Evolutionary conservation across 2,888 invertebrate genomes (phyloP).

Genomic region (Epistrophella euchroma): DNA sequence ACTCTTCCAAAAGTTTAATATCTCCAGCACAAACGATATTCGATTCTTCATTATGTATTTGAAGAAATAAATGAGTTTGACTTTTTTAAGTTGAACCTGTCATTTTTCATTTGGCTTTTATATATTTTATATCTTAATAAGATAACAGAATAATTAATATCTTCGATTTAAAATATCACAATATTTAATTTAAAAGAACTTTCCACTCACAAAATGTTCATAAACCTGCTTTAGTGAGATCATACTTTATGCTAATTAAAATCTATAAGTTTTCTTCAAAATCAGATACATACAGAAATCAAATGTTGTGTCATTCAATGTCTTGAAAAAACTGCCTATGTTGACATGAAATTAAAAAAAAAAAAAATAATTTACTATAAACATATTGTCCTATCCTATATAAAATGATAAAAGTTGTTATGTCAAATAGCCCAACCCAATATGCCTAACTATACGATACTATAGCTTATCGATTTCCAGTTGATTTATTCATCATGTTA

Average conservation of each 20-base stretch:
- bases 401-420: constrained; percentile 14
- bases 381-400: constrained; percentile 6
- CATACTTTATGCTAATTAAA: constrained; percentile 11
- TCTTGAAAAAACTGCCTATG: constrained; percentile 11
- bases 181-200: not conserved
- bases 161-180: not conserved
- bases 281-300: not conserved
- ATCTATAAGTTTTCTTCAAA: constrained; percentile 1
- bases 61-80: too few relatives aligned
- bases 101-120: too few relatives aligned
- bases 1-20: too few relatives aligned
- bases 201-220: not conserved
- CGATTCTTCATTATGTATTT: too few relatives aligned
- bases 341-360: not conserved
- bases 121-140: too few relatives aligned
- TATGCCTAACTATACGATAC: constrained; percentile 26
- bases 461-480: constrained; percentile 34
- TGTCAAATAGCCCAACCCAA: constrained; percentile 45
- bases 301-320: not conserved
- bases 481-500: constrained; percentile 51
- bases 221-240: constrained; percentile 1
- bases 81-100: too few relatives aligned
- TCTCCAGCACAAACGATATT: too few relatives aligned
- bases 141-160: too few relatives aligned
- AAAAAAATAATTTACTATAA: not conserved